Base-by-base conservation (phyloP, 37 sponge, comb jelly and placozoan species). In the Oscarella lobularis region DNA sequence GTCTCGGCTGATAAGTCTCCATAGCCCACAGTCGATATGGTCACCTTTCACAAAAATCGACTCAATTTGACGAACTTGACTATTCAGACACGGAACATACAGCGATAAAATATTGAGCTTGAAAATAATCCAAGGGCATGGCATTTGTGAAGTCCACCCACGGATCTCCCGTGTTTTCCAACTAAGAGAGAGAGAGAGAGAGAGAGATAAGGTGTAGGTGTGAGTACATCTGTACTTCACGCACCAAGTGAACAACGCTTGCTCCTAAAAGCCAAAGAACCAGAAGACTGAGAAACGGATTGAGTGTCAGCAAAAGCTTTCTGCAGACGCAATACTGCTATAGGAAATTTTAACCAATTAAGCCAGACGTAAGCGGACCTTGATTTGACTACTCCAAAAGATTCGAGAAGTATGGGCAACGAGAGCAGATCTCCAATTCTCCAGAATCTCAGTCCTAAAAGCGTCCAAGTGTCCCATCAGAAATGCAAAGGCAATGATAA, bases 1-100 rank as follows among this genome's bases (percentile, higher is more conserved):
- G 90, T 88, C 2, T 1, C 32, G 3, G 89, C 74, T 37, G 55
- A 41, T 5, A 83, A 73, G 75, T 92, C 93, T 31, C 93, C 93
- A 85, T 92, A 92, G 2, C 93, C 93, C 0, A 92, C 93, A 0
- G 93, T 92, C 1, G 93, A 78, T 65, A 92, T 68, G 29, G 93
- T 92, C 0, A 85, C 83, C 81, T 48, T 9, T 27, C 60, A 48
- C 60, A 48, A 48, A 48, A 48, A 48, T 48, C 9, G 20, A 48
- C 60, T 48, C 60, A 27, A n/a, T n/a, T n/a, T n/a, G n/a, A n/a
- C n/a, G n/a, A n/a, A n/a, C n/a, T n/a, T n/a, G n/a, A n/a, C n/a
- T n/a, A n/a, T n/a, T n/a, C n/a, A n/a, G n/a, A n/a, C n/a, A n/a
- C n/a, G n/a, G 60, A 27, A 27, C 60, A 27, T 20, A 48, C 60